Evolutionary conservation across 1,140 invertebrate genomes (phyloP).

Genomic region (Lanistes nyassanus): DNA sequence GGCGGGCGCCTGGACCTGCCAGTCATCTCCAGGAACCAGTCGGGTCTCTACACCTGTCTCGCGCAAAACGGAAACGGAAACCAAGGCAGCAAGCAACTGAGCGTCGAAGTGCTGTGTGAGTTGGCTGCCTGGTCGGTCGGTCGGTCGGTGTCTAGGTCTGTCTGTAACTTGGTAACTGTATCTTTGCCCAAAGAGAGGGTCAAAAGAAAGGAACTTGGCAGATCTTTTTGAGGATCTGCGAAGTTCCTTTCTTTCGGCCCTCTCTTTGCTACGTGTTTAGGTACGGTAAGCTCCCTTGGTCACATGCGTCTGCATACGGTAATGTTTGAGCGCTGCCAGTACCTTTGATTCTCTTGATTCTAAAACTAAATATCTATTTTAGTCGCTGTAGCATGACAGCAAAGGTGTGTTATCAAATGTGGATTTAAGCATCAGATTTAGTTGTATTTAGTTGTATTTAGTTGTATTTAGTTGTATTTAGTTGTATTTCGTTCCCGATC

Average conservation of each 20-base stretch:
- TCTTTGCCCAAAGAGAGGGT: too few species aligned
- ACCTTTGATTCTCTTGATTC: too few species aligned
- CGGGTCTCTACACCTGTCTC: constrained; percentile 27
- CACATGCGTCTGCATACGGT: too few species aligned
- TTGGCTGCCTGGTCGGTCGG: background rate
- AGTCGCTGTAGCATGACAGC: constrained; percentile 2
- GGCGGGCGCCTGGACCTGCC: constrained; percentile 13
- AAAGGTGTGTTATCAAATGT: background rate
- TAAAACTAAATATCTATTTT: too few species aligned
- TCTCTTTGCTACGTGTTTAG: too few species aligned
- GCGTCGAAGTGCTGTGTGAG: constrained; percentile 24
- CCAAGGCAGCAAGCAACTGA: constrained; percentile 17
- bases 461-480: background rate
- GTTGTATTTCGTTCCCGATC: background rate
- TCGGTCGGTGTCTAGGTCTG: too few species aligned
- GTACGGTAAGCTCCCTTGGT: too few species aligned
- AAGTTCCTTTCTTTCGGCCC: too few species aligned
- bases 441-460: background rate
- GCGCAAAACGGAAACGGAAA: constrained; percentile 26
- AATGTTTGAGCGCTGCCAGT: too few species aligned
- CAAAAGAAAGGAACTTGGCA: too few species aligned
- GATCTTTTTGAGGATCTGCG: too few species aligned
- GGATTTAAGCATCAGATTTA: background rate
- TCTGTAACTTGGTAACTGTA: too few species aligned
- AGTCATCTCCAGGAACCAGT: background rate